A percentile compares a stretch with the other conserved stretches of the same genome.
Conservation (phyloP, 2,797 vertebrate species). For the Microctenopoma steveboyesi region DNA sequence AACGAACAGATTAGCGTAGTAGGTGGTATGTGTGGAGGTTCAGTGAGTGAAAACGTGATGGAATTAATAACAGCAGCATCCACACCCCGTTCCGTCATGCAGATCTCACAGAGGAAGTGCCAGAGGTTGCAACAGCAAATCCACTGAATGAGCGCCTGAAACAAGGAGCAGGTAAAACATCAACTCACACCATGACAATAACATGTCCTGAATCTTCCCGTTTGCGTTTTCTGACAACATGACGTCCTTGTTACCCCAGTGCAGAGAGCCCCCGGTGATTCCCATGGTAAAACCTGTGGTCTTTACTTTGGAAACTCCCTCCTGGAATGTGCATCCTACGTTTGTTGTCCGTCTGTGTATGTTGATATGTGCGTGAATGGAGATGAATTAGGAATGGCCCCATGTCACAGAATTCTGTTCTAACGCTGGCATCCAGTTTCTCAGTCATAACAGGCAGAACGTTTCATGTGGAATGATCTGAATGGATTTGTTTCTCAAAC, state of each 20-base stretch:
- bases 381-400: not conserved
- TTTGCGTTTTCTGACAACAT: constrained; percentile 66
- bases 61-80: not conserved
- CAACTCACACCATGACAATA: not conserved
- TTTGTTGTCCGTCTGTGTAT: constrained; percentile 33
- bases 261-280: constrained; percentile 82
- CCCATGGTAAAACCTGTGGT: constrained; percentile 82
- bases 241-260: constrained; percentile 81
- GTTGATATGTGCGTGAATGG: constrained; percentile 38
- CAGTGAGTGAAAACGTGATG: not conserved
- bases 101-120: constrained; percentile 93
- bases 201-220: constrained; percentile 14
- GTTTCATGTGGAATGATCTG: constrained; percentile 68
- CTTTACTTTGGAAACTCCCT: constrained; percentile 57
- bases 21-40: not conserved
- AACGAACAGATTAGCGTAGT: not conserved
- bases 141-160: constrained; percentile 90
- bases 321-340: constrained; percentile 73
- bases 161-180: constrained; percentile 93
- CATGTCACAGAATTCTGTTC: constrained; percentile 5
- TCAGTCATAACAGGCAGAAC: constrained; percentile 47
- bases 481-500: constrained; percentile 35
- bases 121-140: constrained; percentile 84
- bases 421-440: constrained; percentile 56
- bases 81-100: constrained; percentile 1